These are phyloP conservation scores for Sycobia sp. DNA, from an alignment of 1,140 invertebrate genomes.

Conservation along the genomic window DNA sequence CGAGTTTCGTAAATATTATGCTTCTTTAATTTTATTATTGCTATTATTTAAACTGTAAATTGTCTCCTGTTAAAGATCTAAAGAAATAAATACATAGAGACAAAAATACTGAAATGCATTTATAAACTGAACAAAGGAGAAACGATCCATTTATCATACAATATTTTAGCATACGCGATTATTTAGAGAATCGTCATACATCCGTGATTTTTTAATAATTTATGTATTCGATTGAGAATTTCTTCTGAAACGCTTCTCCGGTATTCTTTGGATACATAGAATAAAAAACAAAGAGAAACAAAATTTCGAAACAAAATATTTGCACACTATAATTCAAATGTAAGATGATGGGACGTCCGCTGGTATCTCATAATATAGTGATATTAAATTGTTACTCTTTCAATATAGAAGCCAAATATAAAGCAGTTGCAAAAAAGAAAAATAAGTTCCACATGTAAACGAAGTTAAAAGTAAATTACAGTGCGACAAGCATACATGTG, in stretches of 20 bases:
- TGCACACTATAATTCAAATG: constrained; percentile 3
- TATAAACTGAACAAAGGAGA: constrained; percentile 29
- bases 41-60: too few species aligned
- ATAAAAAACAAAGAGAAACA: constrained; percentile 23
- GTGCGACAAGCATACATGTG: too few species aligned
- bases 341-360: constrained; percentile 5
- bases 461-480: not conserved
- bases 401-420: not conserved
- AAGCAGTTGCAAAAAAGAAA: not conserved
- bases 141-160: not conserved
- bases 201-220: not conserved
- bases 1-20: too few species aligned
- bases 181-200: too few species aligned
- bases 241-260: constrained; percentile 22
- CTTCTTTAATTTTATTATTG: too few species aligned
- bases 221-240: too few species aligned
- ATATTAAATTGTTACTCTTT: constrained; percentile 3
- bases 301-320: constrained; percentile 14
- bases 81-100: constrained; percentile 38
- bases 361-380: constrained; percentile 14
- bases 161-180: not conserved
- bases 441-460: not conserved
- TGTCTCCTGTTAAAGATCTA: not conserved
- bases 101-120: too few species aligned
- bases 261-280: constrained; percentile 4